phyloP scores from a whole-genome alignment of 2,113 vertebrate genomes.

The Aegithalos caudatus region DNA sequence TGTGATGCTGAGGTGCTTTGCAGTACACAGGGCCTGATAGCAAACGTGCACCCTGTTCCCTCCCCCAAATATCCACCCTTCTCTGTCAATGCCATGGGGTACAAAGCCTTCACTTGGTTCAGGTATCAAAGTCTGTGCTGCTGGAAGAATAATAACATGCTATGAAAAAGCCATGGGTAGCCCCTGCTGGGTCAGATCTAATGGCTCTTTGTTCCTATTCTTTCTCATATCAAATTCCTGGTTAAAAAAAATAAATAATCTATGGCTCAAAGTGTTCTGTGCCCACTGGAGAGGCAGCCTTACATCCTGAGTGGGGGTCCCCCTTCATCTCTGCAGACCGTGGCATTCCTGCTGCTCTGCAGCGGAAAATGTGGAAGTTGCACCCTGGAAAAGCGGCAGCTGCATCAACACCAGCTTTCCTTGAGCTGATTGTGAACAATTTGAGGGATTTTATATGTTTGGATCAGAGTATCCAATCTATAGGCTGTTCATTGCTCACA shows the following conservation, averaged over 20 bases:
- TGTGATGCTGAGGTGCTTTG: not conserved
- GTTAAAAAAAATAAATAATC: not conserved
- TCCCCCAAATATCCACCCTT: not conserved
- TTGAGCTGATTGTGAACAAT: not conserved
- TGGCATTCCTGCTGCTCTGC: not conserved
- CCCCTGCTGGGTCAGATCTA: not conserved
- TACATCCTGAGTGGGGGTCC: not conserved
- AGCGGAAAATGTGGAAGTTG: fast-evolving
- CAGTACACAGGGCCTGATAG: not conserved
- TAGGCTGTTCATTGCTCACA: not conserved
- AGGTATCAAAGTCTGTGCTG: not conserved
- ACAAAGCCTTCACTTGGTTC: not conserved
- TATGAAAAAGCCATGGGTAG: not conserved
- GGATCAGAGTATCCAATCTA: not conserved
- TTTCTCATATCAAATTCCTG: not conserved
- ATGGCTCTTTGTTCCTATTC: not conserved
- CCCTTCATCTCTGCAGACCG: not conserved
- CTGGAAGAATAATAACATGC: not conserved
- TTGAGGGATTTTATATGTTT: not conserved
- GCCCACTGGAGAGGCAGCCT: not conserved
- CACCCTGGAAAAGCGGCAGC: not conserved
- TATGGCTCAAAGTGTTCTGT: not conserved
- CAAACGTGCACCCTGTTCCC: not conserved
- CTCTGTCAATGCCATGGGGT: fast-evolving
- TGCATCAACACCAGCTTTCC: fast-evolving